These are phyloP conservation scores for Hirtodrosophila duncani DNA, from an alignment of 2,888 invertebrate genomes.

Conservation along the genomic window DNA sequence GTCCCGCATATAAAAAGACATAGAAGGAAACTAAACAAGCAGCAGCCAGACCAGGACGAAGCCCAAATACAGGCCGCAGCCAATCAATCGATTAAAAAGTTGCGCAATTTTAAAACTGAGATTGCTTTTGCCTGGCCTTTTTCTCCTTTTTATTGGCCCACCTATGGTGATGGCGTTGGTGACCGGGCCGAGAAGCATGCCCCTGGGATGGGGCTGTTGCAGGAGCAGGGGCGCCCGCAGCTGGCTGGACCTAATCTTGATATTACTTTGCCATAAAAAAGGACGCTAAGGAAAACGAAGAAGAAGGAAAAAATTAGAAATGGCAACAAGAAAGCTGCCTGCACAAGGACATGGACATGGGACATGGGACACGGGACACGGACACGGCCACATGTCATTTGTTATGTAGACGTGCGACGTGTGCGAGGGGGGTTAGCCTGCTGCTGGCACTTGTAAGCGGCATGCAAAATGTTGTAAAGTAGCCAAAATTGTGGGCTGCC, in stretches of 20 bases:
- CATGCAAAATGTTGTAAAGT: conserved; percentile 56
- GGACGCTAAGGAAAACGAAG: too few relatives aligned
- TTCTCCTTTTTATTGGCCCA: conserved; percentile 5
- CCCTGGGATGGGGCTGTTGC: conserved; percentile 39
- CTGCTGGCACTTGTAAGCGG: conserved; percentile 7
- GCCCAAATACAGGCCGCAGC: neutral
- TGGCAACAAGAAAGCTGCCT: neutral
- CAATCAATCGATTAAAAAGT: conserved; percentile 69
- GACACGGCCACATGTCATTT: conserved; percentile 55
- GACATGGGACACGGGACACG: conserved; percentile 9
- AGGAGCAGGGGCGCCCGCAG: conserved; percentile 41
- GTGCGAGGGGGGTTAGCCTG: neutral
- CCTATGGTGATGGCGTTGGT: conserved; percentile 18
- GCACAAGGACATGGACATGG: too few relatives aligned
- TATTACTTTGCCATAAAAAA: conserved; percentile 66
- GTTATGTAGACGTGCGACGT: conserved; percentile 36
- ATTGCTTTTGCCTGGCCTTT: neutral
- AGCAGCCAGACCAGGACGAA: conserved; percentile 2
- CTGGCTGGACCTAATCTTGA: conserved; percentile 59
- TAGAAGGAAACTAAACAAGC: conserved; percentile 31
- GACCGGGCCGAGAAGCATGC: conserved; percentile 34
- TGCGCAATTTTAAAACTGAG: conserved; percentile 38
- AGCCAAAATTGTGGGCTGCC: conserved; percentile 33
- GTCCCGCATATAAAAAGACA: conserved; percentile 62
- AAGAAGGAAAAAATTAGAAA: conserved; percentile 3